Conservation (phyloP, 2,113 vertebrate genomes). For the Callospermophilus lateralis region DNA sequence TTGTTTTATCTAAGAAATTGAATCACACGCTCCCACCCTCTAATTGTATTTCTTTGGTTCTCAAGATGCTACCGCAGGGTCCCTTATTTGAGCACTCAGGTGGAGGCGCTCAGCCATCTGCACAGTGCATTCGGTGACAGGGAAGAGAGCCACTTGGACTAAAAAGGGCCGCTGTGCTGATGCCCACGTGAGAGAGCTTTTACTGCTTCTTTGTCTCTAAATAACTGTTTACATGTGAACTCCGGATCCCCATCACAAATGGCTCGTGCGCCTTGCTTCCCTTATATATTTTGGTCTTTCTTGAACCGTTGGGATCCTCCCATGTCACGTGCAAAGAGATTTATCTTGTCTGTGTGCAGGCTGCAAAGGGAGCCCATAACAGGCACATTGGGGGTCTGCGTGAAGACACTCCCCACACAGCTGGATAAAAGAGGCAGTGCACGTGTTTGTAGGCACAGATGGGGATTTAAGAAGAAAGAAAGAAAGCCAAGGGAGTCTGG, state of each 20-base stretch:
- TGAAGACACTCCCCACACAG: neutral
- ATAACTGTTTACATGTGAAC: neutral
- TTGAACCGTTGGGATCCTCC: neutral
- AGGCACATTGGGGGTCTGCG: neutral
- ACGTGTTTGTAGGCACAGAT: neutral
- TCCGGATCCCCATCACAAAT: neutral
- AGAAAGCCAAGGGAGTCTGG: neutral
- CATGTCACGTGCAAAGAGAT: neutral
- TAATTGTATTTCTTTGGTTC: slow-evolving; percentile 72
- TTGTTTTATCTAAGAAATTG: slow-evolving; percentile 66
- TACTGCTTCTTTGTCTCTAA: neutral
- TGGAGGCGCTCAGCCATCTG: slow-evolving; percentile 74
- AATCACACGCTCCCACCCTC: slow-evolving; percentile 70
- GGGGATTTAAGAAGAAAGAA: slow-evolving; percentile 15
- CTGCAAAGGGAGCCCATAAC: neutral
- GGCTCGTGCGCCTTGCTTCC: neutral
- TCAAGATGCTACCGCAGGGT: slow-evolving; percentile 70
- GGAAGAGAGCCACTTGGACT: slow-evolving; percentile 46
- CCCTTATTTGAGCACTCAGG: slow-evolving; percentile 77
- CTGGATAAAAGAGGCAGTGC: neutral
- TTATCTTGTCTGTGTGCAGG: neutral
- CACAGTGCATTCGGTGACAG: neutral
- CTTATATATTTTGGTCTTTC: neutral
- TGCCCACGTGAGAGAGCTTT: neutral
- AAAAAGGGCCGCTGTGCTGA: neutral